Evolutionary conservation across 2,888 invertebrate genomes (phyloP).

Genomic region (Coremacera marginata): DNA sequence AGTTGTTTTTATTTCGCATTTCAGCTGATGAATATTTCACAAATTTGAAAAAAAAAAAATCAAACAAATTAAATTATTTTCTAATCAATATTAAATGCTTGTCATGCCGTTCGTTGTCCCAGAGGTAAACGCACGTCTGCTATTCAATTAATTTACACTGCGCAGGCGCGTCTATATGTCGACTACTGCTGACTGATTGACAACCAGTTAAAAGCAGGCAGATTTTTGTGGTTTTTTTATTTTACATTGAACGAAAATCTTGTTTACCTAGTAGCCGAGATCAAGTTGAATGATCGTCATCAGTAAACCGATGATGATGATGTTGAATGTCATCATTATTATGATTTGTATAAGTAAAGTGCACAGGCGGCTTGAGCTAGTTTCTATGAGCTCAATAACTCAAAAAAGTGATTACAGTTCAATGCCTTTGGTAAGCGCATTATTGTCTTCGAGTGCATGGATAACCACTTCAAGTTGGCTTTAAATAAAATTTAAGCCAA

Average conservation of each 20-base stretch:
- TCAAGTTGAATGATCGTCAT: slow-evolving; percentile 60
- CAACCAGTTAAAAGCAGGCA: not conserved
- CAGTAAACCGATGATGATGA: not conserved
- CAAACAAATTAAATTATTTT: not conserved
- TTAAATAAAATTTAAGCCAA: not conserved
- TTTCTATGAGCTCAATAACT: not conserved
- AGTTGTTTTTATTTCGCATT: not conserved
- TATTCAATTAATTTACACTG: not conserved
- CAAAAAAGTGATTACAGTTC: not conserved
- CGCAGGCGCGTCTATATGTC: not conserved
- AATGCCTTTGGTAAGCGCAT: slow-evolving; percentile 2
- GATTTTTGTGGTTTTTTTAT: slow-evolving; percentile 10
- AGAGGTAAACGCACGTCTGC: slow-evolving; percentile 2
- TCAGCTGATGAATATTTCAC: slow-evolving; percentile 8
- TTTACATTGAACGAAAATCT: slow-evolving; percentile 54
- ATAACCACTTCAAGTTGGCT: not conserved
- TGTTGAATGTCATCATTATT: not conserved
- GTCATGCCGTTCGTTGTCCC: not conserved
- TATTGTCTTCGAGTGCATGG: not conserved
- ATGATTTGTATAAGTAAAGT: not conserved
- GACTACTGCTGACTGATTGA: not conserved
- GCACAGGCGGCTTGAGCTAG: not conserved
- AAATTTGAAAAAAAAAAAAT: not conserved
- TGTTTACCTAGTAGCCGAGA: slow-evolving; percentile 66
- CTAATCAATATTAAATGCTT: slow-evolving; percentile 21